Conservation (phyloP, 2,797 vertebrate species). For the Pampus argenteus region DNA sequence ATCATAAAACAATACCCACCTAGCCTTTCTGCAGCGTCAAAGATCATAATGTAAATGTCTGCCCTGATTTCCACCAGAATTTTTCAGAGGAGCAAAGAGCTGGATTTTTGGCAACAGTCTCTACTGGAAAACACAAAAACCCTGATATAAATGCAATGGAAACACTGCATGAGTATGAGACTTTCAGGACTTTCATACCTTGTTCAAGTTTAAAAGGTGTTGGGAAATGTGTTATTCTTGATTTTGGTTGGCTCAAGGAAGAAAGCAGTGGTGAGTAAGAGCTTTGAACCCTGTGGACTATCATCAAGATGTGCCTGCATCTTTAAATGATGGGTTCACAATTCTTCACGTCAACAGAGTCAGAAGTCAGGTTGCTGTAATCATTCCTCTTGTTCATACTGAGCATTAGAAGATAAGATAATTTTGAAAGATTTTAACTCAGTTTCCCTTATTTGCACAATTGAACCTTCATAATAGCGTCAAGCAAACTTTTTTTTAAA, state of each 20-base stretch:
- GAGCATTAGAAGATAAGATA: too few relatives aligned
- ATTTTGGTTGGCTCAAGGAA: not conserved
- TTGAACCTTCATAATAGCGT: too few relatives aligned
- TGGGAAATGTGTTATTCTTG: not conserved
- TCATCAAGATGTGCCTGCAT: too few relatives aligned
- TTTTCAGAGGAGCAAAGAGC: not conserved
- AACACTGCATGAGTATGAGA: not conserved
- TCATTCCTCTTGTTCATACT: too few relatives aligned
- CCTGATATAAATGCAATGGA: not conserved
- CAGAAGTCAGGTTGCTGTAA: too few relatives aligned
- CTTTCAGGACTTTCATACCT: not conserved
- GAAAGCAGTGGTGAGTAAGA: not conserved
- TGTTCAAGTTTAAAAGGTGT: not conserved
- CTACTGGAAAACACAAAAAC: not conserved
- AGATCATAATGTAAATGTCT: not conserved
- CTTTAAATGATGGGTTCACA: too few relatives aligned
- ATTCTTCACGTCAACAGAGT: too few relatives aligned
- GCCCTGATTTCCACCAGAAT: not conserved
- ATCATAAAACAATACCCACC: not conserved
- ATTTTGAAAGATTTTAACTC: too few relatives aligned
- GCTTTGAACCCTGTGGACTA: too few relatives aligned
- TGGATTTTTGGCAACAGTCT: not conserved
- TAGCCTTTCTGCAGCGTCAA: not conserved
- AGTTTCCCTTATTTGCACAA: too few relatives aligned
- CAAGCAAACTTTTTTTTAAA: too few relatives aligned